These are phyloP conservation scores for Marasmarcha lunaedactyla DNA, from an alignment of 2,888 invertebrate genomes.

Conservation along the genomic window DNA sequence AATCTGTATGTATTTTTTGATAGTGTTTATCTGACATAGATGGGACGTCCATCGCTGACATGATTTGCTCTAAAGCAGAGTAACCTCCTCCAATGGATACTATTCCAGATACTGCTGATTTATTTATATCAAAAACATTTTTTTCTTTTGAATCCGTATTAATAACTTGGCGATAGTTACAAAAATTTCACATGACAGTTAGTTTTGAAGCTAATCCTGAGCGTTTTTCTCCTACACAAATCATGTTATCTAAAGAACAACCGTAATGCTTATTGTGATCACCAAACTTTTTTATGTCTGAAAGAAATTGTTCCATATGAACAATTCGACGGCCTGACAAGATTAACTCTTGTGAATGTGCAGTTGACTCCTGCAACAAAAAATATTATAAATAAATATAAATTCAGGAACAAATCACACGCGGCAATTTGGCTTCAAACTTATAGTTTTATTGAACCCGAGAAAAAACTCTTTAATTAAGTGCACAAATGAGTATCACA, in stretches of 20 bases:
- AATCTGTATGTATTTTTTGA: background rate
- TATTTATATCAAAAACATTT: constrained; percentile 1
- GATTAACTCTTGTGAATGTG: background rate
- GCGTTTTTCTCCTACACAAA: too few species aligned
- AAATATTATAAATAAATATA: background rate
- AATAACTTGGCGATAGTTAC: background rate
- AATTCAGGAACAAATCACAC: background rate
- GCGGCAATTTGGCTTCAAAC: background rate
- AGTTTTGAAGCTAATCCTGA: too few species aligned
- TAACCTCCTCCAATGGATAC: background rate
- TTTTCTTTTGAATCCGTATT: constrained; percentile 1
- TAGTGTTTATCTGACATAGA: background rate
- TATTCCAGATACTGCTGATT: constrained; percentile 1
- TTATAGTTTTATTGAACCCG: background rate
- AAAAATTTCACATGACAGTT: constrained; percentile 1
- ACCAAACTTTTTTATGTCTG: constrained; percentile 1
- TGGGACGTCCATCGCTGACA: background rate
- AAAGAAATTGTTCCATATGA: constrained; percentile 1
- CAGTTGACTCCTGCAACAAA: background rate
- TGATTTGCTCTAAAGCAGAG: constrained; percentile 1
- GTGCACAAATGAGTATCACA: background rate
- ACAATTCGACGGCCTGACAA: constrained; percentile 1
- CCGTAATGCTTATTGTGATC: background rate
- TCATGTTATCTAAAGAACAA: constrained; percentile 1
- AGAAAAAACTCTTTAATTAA: background rate